These are phyloP conservation scores for Lepidostoma basale DNA, from an alignment of 1,140 invertebrate species.

Conservation along the genomic window DNA sequence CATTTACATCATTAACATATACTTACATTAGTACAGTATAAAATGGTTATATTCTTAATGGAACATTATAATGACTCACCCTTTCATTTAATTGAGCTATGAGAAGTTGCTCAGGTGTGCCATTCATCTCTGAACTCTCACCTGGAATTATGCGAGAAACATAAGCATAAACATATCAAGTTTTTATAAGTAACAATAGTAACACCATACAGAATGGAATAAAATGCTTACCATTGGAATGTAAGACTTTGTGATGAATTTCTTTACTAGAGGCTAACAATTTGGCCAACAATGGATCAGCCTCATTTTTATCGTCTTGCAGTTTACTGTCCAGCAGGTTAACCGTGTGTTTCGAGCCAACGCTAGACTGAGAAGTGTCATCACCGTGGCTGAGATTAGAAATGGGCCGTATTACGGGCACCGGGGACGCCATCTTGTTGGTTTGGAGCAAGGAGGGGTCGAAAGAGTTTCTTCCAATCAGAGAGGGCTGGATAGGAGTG, in stretches of 20 bases:
- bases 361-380: neutral
- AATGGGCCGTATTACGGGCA: neutral
- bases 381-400: slow-evolving; percentile 8
- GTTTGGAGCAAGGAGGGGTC: neutral
- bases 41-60: too few relatives aligned
- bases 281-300: neutral
- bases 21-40: too few relatives aligned
- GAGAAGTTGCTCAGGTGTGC: slow-evolving; percentile 39
- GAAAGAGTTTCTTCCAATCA: neutral
- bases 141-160: too few relatives aligned
- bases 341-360: neutral
- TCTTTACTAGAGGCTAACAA: neutral
- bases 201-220: too few relatives aligned
- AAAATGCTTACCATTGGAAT: slow-evolving; percentile 8
- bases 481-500: slow-evolving; percentile 30
- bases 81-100: slow-evolving; percentile 45
- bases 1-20: too few relatives aligned
- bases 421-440: neutral
- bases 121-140: slow-evolving; percentile 32
- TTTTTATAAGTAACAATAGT: too few relatives aligned
- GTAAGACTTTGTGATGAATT: neutral
- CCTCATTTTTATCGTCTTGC: neutral
- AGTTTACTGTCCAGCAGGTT: slow-evolving; percentile 26
- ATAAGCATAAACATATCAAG: too few relatives aligned
- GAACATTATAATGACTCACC: too few relatives aligned